Evolutionary conservation across 2,888 invertebrate genomes (phyloP).

Genomic region (Ariolimax columbianus): DNA sequence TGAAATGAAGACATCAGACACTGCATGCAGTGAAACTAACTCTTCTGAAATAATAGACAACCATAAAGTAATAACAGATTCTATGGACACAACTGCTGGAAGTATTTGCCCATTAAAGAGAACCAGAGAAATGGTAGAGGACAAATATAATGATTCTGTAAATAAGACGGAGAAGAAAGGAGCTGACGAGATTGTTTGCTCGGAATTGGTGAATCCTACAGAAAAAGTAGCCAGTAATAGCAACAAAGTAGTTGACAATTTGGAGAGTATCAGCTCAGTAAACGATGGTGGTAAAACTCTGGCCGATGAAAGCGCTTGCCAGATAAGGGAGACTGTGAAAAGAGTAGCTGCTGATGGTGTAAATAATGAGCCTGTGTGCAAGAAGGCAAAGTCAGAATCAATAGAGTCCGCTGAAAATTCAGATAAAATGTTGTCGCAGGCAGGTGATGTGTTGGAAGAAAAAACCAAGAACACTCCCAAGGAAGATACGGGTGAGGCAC

Average conservation of each 20-base stretch:
- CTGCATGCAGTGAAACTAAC: neutral
- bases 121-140: too few relatives aligned
- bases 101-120: too few relatives aligned
- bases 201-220: neutral
- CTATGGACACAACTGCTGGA: too few relatives aligned
- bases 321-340: neutral
- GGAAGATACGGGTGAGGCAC: neutral
- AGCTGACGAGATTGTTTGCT: neutral
- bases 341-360: neutral
- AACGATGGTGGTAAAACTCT: too few relatives aligned
- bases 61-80: too few relatives aligned
- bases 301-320: neutral
- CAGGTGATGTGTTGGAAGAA: neutral
- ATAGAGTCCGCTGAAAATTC: neutral
- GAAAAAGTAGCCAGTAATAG: neutral
- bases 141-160: too few relatives aligned
- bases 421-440: neutral
- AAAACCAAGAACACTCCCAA: neutral
- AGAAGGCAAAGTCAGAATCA: conserved; percentile 21
- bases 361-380: neutral
- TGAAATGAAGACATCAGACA: neutral
- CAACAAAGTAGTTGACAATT: neutral
- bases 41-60: neutral
- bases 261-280: too few relatives aligned
- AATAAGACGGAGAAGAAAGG: neutral